Evolutionary conservation across 2,113 vertebrate species (phyloP).

Genomic region (Ceyx margarethae): DNA sequence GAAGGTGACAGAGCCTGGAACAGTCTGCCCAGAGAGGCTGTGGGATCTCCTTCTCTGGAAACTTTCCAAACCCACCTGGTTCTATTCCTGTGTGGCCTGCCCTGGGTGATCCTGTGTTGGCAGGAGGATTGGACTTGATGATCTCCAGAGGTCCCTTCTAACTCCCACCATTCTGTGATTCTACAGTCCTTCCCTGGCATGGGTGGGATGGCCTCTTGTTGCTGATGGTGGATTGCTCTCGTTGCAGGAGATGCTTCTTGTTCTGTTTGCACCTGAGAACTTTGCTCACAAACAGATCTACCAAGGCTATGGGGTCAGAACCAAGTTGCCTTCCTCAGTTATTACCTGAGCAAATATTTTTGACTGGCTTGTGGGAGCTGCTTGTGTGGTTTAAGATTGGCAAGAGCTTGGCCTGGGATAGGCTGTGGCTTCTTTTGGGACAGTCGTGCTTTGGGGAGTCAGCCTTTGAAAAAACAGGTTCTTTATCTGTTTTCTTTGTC

Average conservation of each 20-base stretch:
- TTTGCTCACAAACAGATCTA: background rate
- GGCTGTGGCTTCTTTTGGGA: background rate
- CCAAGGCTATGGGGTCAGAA: background rate
- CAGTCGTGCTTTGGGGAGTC: background rate
- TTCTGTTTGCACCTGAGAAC: background rate
- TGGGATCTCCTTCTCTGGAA: too few species aligned
- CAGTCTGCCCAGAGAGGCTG: too few species aligned
- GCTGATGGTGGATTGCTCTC: too few species aligned
- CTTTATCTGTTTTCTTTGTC: background rate
- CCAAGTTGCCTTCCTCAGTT: background rate
- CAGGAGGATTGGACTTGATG: too few species aligned
- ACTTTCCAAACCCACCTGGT: too few species aligned
- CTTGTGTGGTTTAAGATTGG: background rate
- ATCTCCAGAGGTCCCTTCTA: too few species aligned
- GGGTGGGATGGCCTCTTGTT: background rate
- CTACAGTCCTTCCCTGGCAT: fast-evolving
- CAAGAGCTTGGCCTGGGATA: background rate
- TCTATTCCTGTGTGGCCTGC: too few species aligned
- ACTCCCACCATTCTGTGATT: too few species aligned
- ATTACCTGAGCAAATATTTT: background rate
- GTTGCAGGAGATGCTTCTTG: background rate
- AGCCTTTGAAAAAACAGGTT: background rate
- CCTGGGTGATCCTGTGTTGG: too few species aligned
- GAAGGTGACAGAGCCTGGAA: too few species aligned
- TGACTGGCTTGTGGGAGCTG: background rate